phyloP scores from a whole-genome alignment of 2,888 invertebrate species.

The Agrotis segetum region DNA sequence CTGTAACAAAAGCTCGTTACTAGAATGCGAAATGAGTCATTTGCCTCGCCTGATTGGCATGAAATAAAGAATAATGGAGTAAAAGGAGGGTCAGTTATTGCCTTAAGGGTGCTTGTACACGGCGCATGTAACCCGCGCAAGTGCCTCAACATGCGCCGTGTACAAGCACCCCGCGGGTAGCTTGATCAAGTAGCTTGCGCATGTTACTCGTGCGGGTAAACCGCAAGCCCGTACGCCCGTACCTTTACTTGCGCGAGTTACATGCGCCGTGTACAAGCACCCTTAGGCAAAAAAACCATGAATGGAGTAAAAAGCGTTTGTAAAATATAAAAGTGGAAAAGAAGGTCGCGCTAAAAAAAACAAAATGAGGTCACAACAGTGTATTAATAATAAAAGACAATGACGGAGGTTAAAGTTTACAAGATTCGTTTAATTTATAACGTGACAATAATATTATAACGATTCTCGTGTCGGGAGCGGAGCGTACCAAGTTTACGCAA shows the following conservation, averaged over 20 bases:
- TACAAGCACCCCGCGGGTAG: no score
- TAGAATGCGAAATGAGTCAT: not conserved
- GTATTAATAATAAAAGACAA: slow-evolving; percentile 40
- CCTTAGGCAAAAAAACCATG: not conserved
- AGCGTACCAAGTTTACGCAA: slow-evolving; percentile 3
- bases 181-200: no score
- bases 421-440: slow-evolving; percentile 18
- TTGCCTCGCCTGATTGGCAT: not conserved
- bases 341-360: not conserved
- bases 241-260: no score
- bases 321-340: not conserved
- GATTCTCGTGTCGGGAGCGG: slow-evolving; percentile 8
- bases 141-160: no score
- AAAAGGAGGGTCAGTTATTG: not conserved
- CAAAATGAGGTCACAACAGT: slow-evolving; percentile 3
- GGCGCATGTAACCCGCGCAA: no score
- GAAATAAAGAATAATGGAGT: not conserved
- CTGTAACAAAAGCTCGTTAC: not conserved
- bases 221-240: no score
- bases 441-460: slow-evolving; percentile 28
- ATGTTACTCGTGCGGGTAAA: no score
- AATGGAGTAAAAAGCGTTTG: not conserved
- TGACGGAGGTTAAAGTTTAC: slow-evolving; percentile 30
- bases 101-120: no score
- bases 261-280: no score